Percentiles rank a stretch among this genome's conserved stretches.
These are phyloP conservation scores for Drosophila yakuba DNA, from an alignment of 1,140 invertebrate genomes.

Conservation along the genomic window DNA sequence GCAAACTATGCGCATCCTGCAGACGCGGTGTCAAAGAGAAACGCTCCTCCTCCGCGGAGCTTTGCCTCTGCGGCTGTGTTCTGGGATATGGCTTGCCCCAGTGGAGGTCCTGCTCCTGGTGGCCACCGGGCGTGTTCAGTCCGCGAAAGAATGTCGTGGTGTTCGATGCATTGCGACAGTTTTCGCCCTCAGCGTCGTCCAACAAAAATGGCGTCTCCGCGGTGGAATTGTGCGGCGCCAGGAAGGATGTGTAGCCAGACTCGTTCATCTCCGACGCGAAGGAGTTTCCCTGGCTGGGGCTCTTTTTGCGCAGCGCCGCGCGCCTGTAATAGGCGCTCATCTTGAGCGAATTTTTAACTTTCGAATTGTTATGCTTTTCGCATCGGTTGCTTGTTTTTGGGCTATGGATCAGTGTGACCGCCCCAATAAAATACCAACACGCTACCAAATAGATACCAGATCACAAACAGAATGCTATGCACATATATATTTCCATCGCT, in stretches of 20 bases:
- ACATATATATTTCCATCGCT: too few relatives aligned
- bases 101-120: constrained; percentile 8
- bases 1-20: constrained; percentile 24
- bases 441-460: too few relatives aligned
- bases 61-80: not conserved
- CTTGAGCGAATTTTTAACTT: constrained; percentile 19
- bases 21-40: constrained; percentile 41
- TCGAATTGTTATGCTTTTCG: constrained; percentile 40
- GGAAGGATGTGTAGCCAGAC: constrained; percentile 73
- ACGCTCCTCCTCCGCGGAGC: constrained; percentile 7
- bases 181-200: constrained; percentile 56
- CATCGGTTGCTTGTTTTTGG: constrained; percentile 39
- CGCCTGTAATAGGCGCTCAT: constrained; percentile 67
- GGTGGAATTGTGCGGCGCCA: constrained; percentile 64
- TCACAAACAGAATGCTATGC: too few relatives aligned
- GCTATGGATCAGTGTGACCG: not conserved
- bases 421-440: too few relatives aligned
- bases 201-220: constrained; percentile 75
- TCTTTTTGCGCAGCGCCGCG: constrained; percentile 32
- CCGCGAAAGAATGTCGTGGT: constrained; percentile 1
- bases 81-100: constrained; percentile 22
- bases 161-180: constrained; percentile 63
- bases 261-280: constrained; percentile 60
- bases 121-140: constrained; percentile 39
- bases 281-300: constrained; percentile 9